These are phyloP conservation scores for pig (Sus scrofa) DNA, from an alignment of 2,113 vertebrate species.

Conservation along the genomic window T2T-Sscrofa CM000817.6:53961501-53962000, in stretches of 20 bases:
- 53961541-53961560: neutral
- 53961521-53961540: neutral
- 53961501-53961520: neutral
- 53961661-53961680: neutral
- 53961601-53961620: slow-evolving; percentile 96
- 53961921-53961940: neutral
- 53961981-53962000: neutral
- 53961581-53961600: slow-evolving; percentile 95
- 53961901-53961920: neutral
- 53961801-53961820: neutral
- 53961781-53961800: neutral
- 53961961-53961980: neutral
- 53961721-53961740: neutral
- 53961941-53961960: neutral
- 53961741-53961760: neutral
- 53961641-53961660: slow-evolving; percentile 93
- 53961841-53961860: neutral
- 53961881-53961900: neutral
- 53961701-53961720: fast-evolving
- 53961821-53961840: neutral
- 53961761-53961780: neutral
- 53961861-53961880: neutral
- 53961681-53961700: neutral
- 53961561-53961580: slow-evolving; percentile 90
- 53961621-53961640: slow-evolving; percentile 97